phyloP scores from a whole-genome alignment of 30 jellyfish, hydroid and myxozoan species.

The Haliclystus octoradiatus region DNA sequence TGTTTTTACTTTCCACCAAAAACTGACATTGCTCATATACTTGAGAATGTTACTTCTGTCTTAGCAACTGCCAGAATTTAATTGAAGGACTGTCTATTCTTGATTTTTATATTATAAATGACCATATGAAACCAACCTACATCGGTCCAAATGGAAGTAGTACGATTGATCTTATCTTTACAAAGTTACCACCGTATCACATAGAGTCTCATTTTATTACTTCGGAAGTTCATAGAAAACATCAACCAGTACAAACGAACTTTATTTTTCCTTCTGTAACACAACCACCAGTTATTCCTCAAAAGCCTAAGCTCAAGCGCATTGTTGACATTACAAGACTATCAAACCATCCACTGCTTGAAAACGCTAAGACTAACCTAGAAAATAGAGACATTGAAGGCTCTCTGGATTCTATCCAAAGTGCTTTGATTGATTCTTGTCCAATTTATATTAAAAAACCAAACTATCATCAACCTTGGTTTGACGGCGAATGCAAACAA shows the following conservation, averaged over 20 bases:
- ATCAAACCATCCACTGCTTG: background rate
- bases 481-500: background rate
- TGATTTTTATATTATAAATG: background rate
- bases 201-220: background rate
- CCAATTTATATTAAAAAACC: background rate
- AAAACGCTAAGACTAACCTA: background rate
- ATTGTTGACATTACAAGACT: background rate
- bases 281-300: background rate
- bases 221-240: background rate
- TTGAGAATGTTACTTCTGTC: background rate
- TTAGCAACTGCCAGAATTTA: background rate
- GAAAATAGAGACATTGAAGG: background rate
- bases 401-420: background rate
- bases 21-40: background rate
- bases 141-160: background rate
- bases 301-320: background rate
- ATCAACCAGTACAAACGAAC: background rate
- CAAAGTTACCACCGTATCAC: background rate
- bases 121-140: background rate
- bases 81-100: no score
- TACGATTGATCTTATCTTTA: background rate
- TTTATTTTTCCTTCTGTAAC: background rate
- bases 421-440: background rate
- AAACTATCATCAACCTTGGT: background rate
- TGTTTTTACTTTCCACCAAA: background rate